These are phyloP conservation scores for Metalampra italica DNA, from an alignment of 2,888 invertebrate genomes.

Conservation along the genomic window DNA sequence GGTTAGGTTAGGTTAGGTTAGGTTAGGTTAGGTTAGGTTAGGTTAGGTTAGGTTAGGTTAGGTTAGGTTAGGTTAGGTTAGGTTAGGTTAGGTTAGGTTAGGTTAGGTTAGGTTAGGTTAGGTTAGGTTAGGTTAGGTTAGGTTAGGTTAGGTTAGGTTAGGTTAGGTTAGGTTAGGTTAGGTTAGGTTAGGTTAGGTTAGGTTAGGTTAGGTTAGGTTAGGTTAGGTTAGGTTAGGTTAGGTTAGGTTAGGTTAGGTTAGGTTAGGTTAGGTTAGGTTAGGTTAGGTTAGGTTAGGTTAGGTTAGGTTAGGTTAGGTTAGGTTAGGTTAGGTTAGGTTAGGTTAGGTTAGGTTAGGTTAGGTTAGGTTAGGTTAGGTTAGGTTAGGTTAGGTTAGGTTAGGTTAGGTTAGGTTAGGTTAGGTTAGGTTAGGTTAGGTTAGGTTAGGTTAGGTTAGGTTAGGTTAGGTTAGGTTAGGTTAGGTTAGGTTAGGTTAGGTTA, in stretches of 20 bases:
- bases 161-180: constrained; percentile 6
- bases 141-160: neutral
- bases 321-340: neutral
- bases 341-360: neutral
- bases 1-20: constrained; percentile 1
- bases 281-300: constrained; percentile 1
- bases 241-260: constrained; percentile 1
- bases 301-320: constrained; percentile 1
- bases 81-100: too few species aligned
- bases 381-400: neutral
- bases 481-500: constrained; percentile 1
- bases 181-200: constrained; percentile 3
- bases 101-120: too few species aligned
- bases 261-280: constrained; percentile 1
- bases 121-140: neutral
- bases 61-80: too few species aligned
- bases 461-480: constrained; percentile 1
- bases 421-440: constrained; percentile 1
- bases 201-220: constrained; percentile 1
- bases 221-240: constrained; percentile 1
- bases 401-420: constrained; percentile 5
- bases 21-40: neutral
- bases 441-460: constrained; percentile 1
- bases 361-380: neutral
- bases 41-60: too few species aligned